phyloP scores from a whole-genome alignment of 2,888 invertebrate genomes.

The Drosophila neotestacea region DNA sequence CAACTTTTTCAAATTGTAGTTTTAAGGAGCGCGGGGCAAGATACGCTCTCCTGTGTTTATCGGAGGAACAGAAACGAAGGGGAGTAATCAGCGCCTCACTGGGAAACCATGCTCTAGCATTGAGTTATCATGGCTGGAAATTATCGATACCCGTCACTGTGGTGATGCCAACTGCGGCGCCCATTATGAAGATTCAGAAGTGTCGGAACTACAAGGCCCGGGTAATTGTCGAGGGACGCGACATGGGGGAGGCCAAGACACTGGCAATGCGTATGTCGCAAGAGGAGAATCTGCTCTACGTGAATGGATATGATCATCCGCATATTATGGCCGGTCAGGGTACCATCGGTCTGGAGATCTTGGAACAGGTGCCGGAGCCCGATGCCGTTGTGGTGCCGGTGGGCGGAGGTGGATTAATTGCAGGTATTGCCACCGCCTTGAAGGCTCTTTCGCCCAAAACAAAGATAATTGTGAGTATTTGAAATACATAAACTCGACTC shows the following conservation, averaged over 20 bases:
- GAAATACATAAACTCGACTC: background rate
- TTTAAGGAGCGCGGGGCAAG: constrained; percentile 98
- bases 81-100: constrained; percentile 97
- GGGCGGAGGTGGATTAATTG: constrained; percentile 95
- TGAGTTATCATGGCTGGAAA: constrained; percentile 92
- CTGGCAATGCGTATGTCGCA: constrained; percentile 91
- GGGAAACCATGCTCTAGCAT: constrained; percentile 95
- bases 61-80: constrained; percentile 88
- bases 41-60: constrained; percentile 91
- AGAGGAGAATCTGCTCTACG: constrained; percentile 90
- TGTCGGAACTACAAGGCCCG: constrained; percentile 94
- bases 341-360: constrained; percentile 95
- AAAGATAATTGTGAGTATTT: constrained; percentile 92
- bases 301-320: constrained; percentile 98
- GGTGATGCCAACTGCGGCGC: constrained; percentile 98
- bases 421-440: constrained; percentile 95
- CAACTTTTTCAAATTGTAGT: constrained; percentile 85
- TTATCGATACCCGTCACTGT: constrained; percentile 91
- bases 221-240: constrained; percentile 90
- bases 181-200: constrained; percentile 97
- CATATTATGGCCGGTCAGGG: constrained; percentile 98
- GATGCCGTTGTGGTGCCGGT: constrained; percentile 97
- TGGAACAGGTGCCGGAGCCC: constrained; percentile 94
- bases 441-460: constrained; percentile 94
- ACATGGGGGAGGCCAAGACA: constrained; percentile 94